phyloP scores from a whole-genome alignment of 2,113 vertebrate species.

The Mus spicilegus region DNA sequence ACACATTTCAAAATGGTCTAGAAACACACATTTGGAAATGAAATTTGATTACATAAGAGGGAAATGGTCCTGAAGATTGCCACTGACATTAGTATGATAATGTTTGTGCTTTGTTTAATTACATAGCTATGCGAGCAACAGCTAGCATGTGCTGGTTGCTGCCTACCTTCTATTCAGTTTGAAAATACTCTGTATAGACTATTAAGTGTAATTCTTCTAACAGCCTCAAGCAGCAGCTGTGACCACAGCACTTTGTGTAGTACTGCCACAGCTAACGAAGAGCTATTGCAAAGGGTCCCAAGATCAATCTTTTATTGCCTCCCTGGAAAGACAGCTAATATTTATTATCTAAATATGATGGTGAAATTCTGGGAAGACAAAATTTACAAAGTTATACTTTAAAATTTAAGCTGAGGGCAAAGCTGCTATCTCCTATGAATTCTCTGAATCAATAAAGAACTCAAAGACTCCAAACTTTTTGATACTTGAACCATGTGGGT shows the following conservation, averaged over 20 bases:
- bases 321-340: background rate
- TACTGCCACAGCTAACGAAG: background rate
- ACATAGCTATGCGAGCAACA: background rate
- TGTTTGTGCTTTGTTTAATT: conserved; percentile 48
- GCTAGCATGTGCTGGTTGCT: background rate
- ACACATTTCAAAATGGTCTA: conserved; percentile 4
- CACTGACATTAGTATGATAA: background rate
- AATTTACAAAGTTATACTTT: background rate
- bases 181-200: background rate
- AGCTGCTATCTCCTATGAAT: background rate
- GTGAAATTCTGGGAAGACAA: background rate
- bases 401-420: background rate
- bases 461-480: background rate
- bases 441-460: background rate
- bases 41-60: conserved; percentile 5
- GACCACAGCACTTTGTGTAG: background rate
- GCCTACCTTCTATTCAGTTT: background rate
- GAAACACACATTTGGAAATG: conserved; percentile 43
- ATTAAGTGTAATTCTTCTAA: conserved; percentile 25
- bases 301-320: background rate
- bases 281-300: too few relatives aligned
- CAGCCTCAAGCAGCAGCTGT: background rate
- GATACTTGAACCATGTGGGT: background rate
- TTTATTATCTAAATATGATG: background rate
- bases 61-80: background rate